A percentile compares a stretch with the other conserved stretches of the same genome.
phyloP scores from a whole-genome alignment of 2,113 vertebrate species.

The Muscicapa adusta region DNA sequence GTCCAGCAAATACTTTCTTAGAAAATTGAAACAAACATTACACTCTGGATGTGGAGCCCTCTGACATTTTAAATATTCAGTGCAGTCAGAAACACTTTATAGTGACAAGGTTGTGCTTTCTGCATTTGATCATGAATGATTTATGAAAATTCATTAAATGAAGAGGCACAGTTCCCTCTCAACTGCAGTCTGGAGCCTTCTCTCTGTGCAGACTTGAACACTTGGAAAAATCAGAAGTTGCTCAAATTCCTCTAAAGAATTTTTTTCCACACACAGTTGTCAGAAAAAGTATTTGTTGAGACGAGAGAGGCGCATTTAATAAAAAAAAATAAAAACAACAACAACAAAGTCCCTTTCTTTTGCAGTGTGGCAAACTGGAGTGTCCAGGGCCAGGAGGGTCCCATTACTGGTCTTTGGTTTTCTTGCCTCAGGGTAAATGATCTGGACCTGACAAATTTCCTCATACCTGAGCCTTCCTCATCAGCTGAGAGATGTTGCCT shows the following conservation, averaged over 20 bases:
- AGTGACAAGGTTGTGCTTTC: not conserved
- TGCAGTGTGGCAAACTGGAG: not conserved
- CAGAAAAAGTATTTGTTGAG: not conserved
- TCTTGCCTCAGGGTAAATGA: not conserved
- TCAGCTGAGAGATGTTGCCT: not conserved
- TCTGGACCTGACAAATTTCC: not conserved
- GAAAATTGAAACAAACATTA: slow-evolving; percentile 14
- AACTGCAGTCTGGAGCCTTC: not conserved
- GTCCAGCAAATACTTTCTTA: not conserved
- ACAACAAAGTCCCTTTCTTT: not conserved
- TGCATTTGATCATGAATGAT: slow-evolving; percentile 9
- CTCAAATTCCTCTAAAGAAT: not conserved
- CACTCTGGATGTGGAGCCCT: not conserved
- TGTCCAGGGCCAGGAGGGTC: not conserved
- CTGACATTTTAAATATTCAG: not conserved
- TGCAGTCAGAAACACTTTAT: not conserved
- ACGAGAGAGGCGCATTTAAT: not conserved
- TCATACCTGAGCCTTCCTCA: not conserved
- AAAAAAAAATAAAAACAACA: not conserved
- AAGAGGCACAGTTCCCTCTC: not conserved
- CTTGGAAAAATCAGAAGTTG: not conserved
- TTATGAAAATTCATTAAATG: not conserved
- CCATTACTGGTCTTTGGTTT: not conserved
- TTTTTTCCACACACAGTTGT: not conserved
- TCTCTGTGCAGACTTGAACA: not conserved